Evolutionary conservation across 2,113 vertebrate species (phyloP).

Genomic region (Chionis minor): DNA sequence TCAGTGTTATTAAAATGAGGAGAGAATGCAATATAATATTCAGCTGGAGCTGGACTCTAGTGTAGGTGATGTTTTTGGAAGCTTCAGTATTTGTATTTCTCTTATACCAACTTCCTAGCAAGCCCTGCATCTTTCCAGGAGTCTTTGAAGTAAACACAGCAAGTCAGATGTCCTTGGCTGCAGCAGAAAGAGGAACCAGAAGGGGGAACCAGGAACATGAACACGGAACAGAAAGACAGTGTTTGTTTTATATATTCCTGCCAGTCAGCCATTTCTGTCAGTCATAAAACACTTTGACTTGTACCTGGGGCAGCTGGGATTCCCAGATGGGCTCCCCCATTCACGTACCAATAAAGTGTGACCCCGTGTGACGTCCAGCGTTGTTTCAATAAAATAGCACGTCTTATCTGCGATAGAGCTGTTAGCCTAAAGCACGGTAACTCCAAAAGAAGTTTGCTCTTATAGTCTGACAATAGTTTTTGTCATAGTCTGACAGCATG

Average conservation of each 20-base stretch:
- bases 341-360: background rate
- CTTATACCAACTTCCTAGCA: background rate
- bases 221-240: background rate
- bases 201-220: background rate
- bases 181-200: conserved; percentile 2
- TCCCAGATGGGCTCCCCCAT: background rate
- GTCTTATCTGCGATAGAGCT: background rate
- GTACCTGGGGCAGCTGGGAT: background rate
- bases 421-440: background rate
- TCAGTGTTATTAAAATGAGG: background rate
- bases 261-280: background rate
- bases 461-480: background rate
- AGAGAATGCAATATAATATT: background rate
- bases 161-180: background rate
- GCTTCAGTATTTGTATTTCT: background rate
- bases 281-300: background rate
- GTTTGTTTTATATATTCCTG: background rate
- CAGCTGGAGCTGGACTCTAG: background rate
- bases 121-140: background rate
- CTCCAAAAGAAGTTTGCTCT: background rate
- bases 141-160: background rate
- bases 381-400: background rate
- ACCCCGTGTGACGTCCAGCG: background rate
- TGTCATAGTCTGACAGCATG: background rate
- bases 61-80: background rate